A percentile compares a stretch with the other conserved stretches of the same genome.
phyloP scores from a whole-genome alignment of 2,113 vertebrate species.

The Serinus canaria region DNA sequence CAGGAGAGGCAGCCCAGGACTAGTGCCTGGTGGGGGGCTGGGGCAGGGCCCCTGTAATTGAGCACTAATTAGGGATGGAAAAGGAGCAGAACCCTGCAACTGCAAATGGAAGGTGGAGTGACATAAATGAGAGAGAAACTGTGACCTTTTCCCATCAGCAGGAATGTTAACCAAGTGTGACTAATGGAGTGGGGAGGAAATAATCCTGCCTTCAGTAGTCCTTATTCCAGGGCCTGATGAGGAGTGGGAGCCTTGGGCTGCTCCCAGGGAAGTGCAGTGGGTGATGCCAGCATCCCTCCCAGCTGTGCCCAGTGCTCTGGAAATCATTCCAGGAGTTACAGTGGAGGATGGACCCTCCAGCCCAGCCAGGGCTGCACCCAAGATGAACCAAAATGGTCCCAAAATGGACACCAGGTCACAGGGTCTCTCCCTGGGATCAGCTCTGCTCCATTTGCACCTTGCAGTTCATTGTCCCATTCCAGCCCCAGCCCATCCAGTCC shows the following conservation, averaged over 20 bases:
- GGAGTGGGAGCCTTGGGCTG: background rate
- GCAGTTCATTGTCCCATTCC: background rate
- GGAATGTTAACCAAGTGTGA: background rate
- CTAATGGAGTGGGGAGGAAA: background rate
- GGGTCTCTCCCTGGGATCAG: background rate
- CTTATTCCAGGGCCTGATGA: background rate
- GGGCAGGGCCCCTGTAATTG: background rate
- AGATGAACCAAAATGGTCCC: background rate
- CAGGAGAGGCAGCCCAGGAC: background rate
- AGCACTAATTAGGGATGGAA: background rate
- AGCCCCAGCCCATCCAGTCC: background rate
- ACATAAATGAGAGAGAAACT: background rate
- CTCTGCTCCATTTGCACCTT: background rate
- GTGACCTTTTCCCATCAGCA: background rate
- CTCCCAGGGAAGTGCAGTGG: background rate
- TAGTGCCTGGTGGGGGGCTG: background rate
- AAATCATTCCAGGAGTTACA: accelerated
- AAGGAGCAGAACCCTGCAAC: background rate
- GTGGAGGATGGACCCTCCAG: background rate
- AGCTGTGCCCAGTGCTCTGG: accelerated
- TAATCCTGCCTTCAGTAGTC: background rate
- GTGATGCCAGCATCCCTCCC: background rate
- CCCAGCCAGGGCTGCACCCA: background rate
- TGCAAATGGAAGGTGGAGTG: background rate
- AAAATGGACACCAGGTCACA: accelerated